Base-by-base conservation (phyloP, 2,797 vertebrate genomes). In the Tapirus indicus region DNA sequence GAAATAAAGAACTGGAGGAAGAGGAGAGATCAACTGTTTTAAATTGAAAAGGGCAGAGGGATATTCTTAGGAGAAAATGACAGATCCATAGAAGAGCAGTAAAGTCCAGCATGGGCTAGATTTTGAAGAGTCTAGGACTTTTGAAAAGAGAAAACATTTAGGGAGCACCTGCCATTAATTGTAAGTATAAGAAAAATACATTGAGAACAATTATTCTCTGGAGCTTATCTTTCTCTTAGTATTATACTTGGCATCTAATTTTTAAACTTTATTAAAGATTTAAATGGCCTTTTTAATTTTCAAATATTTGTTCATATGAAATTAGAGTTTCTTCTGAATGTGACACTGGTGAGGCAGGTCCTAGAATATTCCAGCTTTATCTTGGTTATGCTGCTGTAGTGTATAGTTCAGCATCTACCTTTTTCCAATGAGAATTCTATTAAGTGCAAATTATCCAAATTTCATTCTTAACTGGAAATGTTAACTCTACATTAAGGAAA, bases 401-500 rank as follows among this genome's bases (percentile, higher is more conserved):
- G 2, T 66, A 38, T 21, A 72, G 12, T n/a, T 86, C 66, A 86
- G 29, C 20, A 89, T 47, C 66, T 93, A 75, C 60, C 74, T 91
- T 94, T 94, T 74, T 64, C 32, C 35, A 83, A 7, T 80, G 49
- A 94, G 38, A 96, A 94, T 91, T 96, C 3, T 44, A 91, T 89
- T 96, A 94, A 96, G 41, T 94, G 89, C 74, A 94, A 96, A 92
- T 93, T 92, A 94, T 87, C 54, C 20, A 79, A 89, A 91, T 93
- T 79, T 23, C 35, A 80, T 79, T 94, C 38, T 69, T 91, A 71
- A 93, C 69, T 93, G 64, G 38, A 96, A 88, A 88, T 96, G 6
- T 84, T 90, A 2, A 60, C 80, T 94, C 23, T 93, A 94, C 87
- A 96, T 87, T 64, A 91, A 97, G 58, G 20, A 20, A 44, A 91